Conservation (phyloP, 92 coral and sea anemone genomes). For the Palythoa caribaeorum region DNA sequence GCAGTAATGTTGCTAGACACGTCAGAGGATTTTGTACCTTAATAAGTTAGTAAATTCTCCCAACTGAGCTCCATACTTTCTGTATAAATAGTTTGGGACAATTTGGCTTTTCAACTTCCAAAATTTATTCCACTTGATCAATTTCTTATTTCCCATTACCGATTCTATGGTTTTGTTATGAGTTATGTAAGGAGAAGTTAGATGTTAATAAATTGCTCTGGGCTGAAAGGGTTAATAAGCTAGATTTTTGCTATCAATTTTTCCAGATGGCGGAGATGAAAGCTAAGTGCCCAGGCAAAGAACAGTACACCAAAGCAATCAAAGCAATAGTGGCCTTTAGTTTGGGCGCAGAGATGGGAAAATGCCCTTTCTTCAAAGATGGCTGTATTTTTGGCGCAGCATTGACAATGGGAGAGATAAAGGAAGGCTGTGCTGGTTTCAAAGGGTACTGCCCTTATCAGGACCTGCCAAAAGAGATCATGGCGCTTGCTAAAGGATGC, state of each 20-base stretch:
- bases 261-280: conserved; percentile 15
- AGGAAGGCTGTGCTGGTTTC: background rate
- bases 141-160: no score
- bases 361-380: conserved; percentile 19
- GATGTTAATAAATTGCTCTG: no score
- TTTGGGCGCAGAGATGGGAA: background rate
- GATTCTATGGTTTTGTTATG: no score
- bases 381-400: conserved; percentile 16
- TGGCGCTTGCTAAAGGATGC: conserved; percentile 14
- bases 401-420: conserved; percentile 9
- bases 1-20: no score
- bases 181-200: no score
- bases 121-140: no score
- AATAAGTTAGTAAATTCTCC: no score
- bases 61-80: no score
- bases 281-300: conserved; percentile 6
- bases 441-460: conserved; percentile 20
- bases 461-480: background rate
- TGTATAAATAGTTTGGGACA: no score
- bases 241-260: background rate
- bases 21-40: no score
- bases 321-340: conserved; percentile 18
- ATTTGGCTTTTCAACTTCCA: no score
- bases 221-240: no score
- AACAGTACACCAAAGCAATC: conserved; percentile 4